Evolutionary conservation across 2,888 invertebrate genomes (phyloP).

Genomic region (Rhingia campestris): DNA sequence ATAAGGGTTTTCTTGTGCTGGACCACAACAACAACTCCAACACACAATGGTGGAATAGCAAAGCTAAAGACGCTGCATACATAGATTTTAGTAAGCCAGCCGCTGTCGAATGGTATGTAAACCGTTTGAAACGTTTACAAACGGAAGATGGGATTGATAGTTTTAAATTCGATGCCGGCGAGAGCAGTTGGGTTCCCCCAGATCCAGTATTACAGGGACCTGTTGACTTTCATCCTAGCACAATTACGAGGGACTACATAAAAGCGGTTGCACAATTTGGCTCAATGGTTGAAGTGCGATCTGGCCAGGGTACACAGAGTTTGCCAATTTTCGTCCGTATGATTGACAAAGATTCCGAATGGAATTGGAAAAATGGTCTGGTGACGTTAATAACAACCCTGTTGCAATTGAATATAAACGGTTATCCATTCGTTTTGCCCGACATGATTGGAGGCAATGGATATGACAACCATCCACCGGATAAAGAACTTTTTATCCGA

Average conservation of each 20-base stretch:
- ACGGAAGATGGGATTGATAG: constrained; percentile 87
- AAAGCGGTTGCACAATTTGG: constrained; percentile 84
- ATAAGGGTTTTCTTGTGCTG: constrained; percentile 84
- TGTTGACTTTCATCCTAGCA: constrained; percentile 81
- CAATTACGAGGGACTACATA: constrained; percentile 84
- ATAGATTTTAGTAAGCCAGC: constrained; percentile 88
- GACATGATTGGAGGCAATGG: constrained; percentile 90
- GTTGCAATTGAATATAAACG: constrained; percentile 82
- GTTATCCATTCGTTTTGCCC: constrained; percentile 87
- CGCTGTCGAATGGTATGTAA: constrained; percentile 85
- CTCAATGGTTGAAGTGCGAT: constrained; percentile 86
- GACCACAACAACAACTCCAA: constrained; percentile 82
- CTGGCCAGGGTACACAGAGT: constrained; percentile 86
- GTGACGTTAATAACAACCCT: constrained; percentile 86
- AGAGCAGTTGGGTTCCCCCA: constrained; percentile 86
- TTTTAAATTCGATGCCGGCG: constrained; percentile 92
- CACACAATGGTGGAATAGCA: constrained; percentile 83
- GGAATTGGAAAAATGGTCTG: constrained; percentile 87
- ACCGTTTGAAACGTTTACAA: constrained; percentile 84
- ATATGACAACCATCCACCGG: constrained; percentile 83
- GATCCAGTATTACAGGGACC: constrained; percentile 85
- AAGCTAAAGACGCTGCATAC: constrained; percentile 83
- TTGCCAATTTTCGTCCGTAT: constrained; percentile 88
- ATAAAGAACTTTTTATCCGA: constrained; percentile 87
- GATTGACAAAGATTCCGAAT: constrained; percentile 88